Conservation (phyloP, 2,113 vertebrate species). For the Emydura subglobosa region DNA sequence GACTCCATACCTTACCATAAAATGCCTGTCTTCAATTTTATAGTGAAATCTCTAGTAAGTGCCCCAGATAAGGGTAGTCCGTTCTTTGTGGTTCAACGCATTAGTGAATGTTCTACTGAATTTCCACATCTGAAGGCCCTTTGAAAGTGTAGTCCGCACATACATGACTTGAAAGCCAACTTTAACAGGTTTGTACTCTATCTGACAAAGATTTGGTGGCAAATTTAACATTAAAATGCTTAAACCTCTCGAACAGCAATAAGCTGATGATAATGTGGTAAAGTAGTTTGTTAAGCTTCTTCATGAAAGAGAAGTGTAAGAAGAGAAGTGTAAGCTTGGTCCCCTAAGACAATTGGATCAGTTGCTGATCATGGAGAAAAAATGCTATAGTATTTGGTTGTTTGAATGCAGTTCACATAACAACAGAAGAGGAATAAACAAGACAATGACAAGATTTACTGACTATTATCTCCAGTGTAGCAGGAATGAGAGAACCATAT, state of each 20-base stretch:
- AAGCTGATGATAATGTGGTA: not conserved
- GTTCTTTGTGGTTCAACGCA: not conserved
- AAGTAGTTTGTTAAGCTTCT: not conserved
- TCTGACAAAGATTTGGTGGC: not conserved
- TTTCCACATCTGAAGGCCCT: not conserved
- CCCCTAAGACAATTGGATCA: not conserved
- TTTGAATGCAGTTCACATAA: not conserved
- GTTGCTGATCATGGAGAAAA: not conserved
- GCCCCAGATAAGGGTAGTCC: not conserved
- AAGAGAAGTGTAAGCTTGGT: not conserved
- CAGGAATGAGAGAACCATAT: not conserved
- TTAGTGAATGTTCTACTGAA: not conserved
- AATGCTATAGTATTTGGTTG: not conserved
- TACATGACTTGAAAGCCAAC: not conserved
- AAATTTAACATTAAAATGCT: not conserved
- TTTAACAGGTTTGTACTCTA: too few species aligned
- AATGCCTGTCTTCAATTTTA: not conserved
- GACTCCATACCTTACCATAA: not conserved
- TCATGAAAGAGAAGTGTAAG: not conserved
- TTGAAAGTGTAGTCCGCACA: not conserved
- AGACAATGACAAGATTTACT: not conserved
- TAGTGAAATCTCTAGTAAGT: accelerated
- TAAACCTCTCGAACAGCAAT: not conserved
- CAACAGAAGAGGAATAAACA: not conserved
- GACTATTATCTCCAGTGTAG: not conserved